Evolutionary conservation across 1,140 invertebrate genomes (phyloP).

Genomic region (Zaprionus davidi): DNA sequence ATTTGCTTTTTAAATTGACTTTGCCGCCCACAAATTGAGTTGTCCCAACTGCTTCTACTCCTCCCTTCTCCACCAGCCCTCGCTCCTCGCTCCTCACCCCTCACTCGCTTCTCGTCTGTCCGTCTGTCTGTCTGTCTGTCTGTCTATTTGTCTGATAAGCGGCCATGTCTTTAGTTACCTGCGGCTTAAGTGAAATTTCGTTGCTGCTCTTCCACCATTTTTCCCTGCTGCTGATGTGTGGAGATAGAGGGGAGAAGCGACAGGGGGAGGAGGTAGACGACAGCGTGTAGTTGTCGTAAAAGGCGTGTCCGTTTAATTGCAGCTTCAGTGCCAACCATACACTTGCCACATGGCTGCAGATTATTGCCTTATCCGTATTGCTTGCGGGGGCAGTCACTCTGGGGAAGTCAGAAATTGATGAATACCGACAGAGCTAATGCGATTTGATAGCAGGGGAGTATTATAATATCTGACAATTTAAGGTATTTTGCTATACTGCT

Average conservation of each 20-base stretch:
- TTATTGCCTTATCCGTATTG: slow-evolving; percentile 4
- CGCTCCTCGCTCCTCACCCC: neutral
- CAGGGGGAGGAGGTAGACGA: neutral
- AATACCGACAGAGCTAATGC: neutral
- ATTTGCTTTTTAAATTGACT: slow-evolving; percentile 82
- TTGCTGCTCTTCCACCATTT: slow-evolving; percentile 22
- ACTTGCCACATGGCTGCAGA: neutral
- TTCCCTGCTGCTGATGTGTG: slow-evolving; percentile 15
- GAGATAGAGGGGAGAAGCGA: neutral
- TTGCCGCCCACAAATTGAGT: slow-evolving; percentile 73
- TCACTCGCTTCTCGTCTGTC: neutral
- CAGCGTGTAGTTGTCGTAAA: neutral
- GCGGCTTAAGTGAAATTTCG: slow-evolving; percentile 75
- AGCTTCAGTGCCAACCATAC: slow-evolving; percentile 31
- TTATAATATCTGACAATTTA: no score
- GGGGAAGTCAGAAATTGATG: neutral
- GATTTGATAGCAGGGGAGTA: neutral
- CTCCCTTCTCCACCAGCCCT: neutral
- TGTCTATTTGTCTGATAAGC: slow-evolving; percentile 59
- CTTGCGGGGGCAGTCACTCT: neutral
- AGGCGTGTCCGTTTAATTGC: slow-evolving; percentile 67
- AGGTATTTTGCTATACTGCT: no score
- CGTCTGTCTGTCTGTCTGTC: neutral
- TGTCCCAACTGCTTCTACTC: slow-evolving; percentile 30
- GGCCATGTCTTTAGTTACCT: slow-evolving; percentile 60